phyloP scores from a whole-genome alignment of 1,140 invertebrate species.

The Vanessa atalanta region DNA sequence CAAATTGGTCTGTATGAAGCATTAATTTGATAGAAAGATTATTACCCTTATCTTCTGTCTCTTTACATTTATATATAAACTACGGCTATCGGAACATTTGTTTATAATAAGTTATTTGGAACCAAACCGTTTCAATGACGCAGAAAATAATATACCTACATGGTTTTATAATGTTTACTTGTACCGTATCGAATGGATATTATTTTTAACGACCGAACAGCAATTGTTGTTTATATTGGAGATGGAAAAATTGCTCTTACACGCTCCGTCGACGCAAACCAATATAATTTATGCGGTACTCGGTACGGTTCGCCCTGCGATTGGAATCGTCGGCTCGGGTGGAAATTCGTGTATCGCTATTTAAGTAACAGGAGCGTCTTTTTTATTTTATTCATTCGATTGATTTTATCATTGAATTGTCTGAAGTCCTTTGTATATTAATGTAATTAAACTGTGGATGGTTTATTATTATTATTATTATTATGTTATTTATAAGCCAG shows the following conservation, averaged over 20 bases:
- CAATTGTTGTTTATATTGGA: conserved; percentile 21
- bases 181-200: background rate
- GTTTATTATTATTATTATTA: background rate
- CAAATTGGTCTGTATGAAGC: too few relatives aligned
- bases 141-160: background rate
- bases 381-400: background rate
- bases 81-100: too few relatives aligned
- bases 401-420: background rate
- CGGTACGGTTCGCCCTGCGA: background rate
- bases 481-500: background rate
- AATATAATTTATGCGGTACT: conserved; percentile 21
- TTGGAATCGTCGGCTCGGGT: conserved; percentile 1
- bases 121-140: background rate
- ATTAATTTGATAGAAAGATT: too few relatives aligned
- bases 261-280: conserved; percentile 7
- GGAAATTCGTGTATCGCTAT: conserved; percentile 2
- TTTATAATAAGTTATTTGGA: too few relatives aligned
- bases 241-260: conserved; percentile 14
- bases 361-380: background rate
- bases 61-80: too few relatives aligned
- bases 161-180: background rate
- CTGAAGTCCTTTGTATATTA: background rate
- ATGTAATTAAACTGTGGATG: background rate
- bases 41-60: too few relatives aligned
- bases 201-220: conserved; percentile 19